Evolutionary conservation across 2,797 vertebrate genomes (phyloP).

Genomic region (Cygnus olor): DNA sequence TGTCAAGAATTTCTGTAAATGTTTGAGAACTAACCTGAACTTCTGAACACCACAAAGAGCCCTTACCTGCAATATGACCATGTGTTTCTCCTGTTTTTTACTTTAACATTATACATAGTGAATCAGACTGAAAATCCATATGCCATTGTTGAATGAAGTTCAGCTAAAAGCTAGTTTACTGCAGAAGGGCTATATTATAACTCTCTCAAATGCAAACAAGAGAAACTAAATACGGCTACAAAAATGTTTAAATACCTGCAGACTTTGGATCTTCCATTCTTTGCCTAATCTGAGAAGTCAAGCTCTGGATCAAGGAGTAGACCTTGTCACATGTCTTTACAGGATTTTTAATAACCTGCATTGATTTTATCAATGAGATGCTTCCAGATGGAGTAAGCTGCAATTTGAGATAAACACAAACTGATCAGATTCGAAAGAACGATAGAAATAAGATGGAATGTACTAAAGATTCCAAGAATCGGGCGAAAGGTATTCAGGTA

Average conservation of each 20-base stretch:
- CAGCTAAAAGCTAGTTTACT: background rate
- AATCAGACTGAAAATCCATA: background rate
- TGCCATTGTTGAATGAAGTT: background rate
- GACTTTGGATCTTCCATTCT: conserved; percentile 90
- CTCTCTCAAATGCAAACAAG: background rate
- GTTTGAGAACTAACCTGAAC: background rate
- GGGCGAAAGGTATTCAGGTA: background rate
- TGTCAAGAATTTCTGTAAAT: background rate
- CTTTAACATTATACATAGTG: background rate
- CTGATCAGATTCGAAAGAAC: background rate
- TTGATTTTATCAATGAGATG: conserved; percentile 88
- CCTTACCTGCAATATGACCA: background rate
- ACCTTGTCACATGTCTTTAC: conserved; percentile 91
- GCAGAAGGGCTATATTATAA: background rate
- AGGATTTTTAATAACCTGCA: conserved; percentile 91
- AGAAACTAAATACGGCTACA: background rate
- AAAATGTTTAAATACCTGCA: conserved; percentile 78
- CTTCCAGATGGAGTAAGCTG: conserved; percentile 89
- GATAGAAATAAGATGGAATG: background rate
- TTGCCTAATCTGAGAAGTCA: conserved; percentile 89
- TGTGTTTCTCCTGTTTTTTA: background rate
- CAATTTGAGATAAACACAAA: conserved; percentile 61
- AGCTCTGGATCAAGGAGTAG: conserved; percentile 89
- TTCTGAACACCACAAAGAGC: background rate
- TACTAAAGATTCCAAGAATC: background rate